Conservation (phyloP, 2,888 invertebrate species). For the Macropis europaea region DNA sequence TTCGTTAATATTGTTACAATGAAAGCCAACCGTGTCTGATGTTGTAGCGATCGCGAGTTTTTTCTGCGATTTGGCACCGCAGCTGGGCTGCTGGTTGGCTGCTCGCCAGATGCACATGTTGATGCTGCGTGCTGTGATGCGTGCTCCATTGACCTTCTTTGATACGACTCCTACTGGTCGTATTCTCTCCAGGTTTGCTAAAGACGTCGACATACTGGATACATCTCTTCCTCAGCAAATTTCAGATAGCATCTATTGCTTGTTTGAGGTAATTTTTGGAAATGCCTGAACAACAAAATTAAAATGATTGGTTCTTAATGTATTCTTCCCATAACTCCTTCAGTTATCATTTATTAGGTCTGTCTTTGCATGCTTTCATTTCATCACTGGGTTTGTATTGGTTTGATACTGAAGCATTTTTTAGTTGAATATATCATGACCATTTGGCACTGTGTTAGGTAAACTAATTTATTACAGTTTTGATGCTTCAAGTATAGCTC, state of each 20-base stretch:
- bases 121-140: constrained; percentile 79
- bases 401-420: constrained; percentile 7
- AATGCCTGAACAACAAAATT: constrained; percentile 43
- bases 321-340: constrained; percentile 41
- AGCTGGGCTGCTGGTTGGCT: constrained; percentile 86
- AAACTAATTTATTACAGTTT: constrained; percentile 5
- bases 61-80: constrained; percentile 85
- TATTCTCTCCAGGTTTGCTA: constrained; percentile 85
- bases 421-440: constrained; percentile 9
- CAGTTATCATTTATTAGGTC: constrained; percentile 27
- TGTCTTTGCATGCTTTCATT: constrained; percentile 18
- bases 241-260: constrained; percentile 86
- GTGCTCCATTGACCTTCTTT: constrained; percentile 81
- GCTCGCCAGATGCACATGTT: constrained; percentile 81
- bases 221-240: constrained; percentile 85
- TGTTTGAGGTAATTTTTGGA: constrained; percentile 85
- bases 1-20: constrained; percentile 54
- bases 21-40: constrained; percentile 76
- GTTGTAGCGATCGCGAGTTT: constrained; percentile 86
- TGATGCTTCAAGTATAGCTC: constrained; percentile 11
- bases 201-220: constrained; percentile 89
- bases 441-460: neutral
- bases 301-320: constrained; percentile 37
- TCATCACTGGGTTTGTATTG: constrained; percentile 36
- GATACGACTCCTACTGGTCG: constrained; percentile 81